Evolutionary conservation across 2,113 vertebrate genomes (phyloP), one percentile per base, ranked within the genome.

Genomic region (Malurus cyaneus): DNA sequence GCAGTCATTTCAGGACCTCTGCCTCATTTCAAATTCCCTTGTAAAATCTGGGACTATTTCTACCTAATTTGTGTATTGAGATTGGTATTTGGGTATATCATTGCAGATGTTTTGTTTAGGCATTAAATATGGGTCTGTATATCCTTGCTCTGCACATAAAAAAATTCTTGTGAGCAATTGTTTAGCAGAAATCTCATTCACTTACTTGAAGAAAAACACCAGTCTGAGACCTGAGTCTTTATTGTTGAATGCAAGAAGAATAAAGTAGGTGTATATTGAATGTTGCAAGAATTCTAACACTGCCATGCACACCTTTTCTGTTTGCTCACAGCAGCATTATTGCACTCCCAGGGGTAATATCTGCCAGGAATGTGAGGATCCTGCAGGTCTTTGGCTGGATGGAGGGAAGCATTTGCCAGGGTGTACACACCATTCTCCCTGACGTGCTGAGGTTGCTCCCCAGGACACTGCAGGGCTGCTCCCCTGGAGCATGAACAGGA

Each of bases 341-440:
- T 12, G 5, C 12, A 3, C 39, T 77, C 28, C 14, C 41, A 82
- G 39, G n/a, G 28, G 23, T 2, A 23, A 21, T 8, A 46, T 46
- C 46, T 92, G 13, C 64, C 67, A 74, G 65, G 21, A 60, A 39
- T 2, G 0, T 8, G 44, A 41, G 19, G 69, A 67, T 31, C 34
- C 81, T 60, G 44, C 2, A 6, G 69, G 24, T 3, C 39, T 52
- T 1, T 8, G 44, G 21, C 31, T 8, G 18, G 18, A 26, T 0
- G 6, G 52, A 60, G 17, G 2, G 19, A 50, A 66, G 39, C 6
- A 0, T 24, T 61, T 77, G 39, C 64, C 47, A 6, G 53, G 29
- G 9, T 19, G 42, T 11, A 28, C 0, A 1, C 11, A 11, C 21
- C 0, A 0, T 12, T 17, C 28, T 72, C 49, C 60, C 49, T 56